Evolutionary conservation across 2,113 vertebrate genomes (phyloP).

Genomic region (Anseranas semipalmata): DNA sequence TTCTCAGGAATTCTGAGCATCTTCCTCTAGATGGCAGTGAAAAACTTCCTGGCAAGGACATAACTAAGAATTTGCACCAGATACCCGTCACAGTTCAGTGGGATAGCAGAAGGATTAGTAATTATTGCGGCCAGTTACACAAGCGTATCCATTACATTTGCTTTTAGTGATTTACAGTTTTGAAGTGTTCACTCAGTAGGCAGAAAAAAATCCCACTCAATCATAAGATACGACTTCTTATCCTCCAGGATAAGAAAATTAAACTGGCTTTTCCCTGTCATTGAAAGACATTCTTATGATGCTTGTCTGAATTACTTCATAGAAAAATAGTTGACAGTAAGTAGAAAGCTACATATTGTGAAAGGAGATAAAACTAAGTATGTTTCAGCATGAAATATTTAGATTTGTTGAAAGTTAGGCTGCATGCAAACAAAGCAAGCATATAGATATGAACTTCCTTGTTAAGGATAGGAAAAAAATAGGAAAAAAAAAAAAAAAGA

Average conservation of each 20-base stretch:
- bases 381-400: background rate
- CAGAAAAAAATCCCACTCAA: background rate
- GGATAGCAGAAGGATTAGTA: background rate
- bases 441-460: background rate
- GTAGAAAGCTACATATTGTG: background rate
- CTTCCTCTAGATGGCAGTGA: conserved; percentile 69
- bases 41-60: conserved; percentile 3
- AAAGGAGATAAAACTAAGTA: background rate
- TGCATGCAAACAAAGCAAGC: background rate
- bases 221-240: background rate
- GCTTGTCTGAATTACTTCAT: background rate
- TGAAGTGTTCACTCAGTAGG: background rate
- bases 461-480: background rate
- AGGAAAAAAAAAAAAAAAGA: background rate
- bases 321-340: background rate
- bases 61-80: background rate
- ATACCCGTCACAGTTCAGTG: background rate
- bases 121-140: background rate
- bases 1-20: background rate
- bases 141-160: background rate
- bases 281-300: background rate
- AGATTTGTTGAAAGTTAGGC: background rate
- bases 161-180: background rate
- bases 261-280: background rate
- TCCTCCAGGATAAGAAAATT: conserved; percentile 19